These are phyloP conservation scores for Amorpha juglandis DNA, from an alignment of 2,888 invertebrate species.

Conservation along the genomic window DNA sequence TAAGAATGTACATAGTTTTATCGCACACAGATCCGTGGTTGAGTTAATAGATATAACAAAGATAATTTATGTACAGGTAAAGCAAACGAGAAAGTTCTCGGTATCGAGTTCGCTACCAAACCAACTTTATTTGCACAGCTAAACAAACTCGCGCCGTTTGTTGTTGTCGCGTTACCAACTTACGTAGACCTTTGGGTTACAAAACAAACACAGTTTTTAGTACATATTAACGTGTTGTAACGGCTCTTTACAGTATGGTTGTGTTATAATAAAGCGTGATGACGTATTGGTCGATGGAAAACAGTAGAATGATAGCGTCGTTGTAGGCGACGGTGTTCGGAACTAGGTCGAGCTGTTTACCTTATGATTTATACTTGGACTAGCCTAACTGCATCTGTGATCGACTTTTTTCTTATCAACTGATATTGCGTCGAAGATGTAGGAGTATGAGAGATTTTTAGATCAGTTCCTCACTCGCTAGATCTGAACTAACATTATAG, in stretches of 20 bases:
- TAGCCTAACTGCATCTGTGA: conserved; percentile 43
- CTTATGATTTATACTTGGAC: conserved; percentile 55
- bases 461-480: no score
- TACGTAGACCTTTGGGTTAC: conserved; percentile 35
- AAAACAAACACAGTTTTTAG: conserved; percentile 26
- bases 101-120: conserved; percentile 76
- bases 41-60: conserved; percentile 58
- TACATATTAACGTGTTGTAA: conserved; percentile 38
- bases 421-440: neutral
- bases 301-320: conserved; percentile 62
- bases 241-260: conserved; percentile 56
- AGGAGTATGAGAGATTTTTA: neutral
- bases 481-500: no score
- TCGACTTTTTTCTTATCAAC: conserved; percentile 17
- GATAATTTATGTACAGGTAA: conserved; percentile 62
- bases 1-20: conserved; percentile 45
- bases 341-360: conserved; percentile 68
- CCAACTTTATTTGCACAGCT: conserved; percentile 78
- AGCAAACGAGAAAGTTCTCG: conserved; percentile 74
- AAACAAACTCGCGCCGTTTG: conserved; percentile 71
- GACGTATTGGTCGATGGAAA: conserved; percentile 60
- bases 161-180: conserved; percentile 65
- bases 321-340: conserved; percentile 51
- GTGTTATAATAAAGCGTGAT: conserved; percentile 62
- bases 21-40: conserved; percentile 52